A percentile compares a stretch with the other conserved stretches of the same genome.
Evolutionary conservation across 2,888 invertebrate species (phyloP).

Genomic region (Perizoma flavofasciatum): DNA sequence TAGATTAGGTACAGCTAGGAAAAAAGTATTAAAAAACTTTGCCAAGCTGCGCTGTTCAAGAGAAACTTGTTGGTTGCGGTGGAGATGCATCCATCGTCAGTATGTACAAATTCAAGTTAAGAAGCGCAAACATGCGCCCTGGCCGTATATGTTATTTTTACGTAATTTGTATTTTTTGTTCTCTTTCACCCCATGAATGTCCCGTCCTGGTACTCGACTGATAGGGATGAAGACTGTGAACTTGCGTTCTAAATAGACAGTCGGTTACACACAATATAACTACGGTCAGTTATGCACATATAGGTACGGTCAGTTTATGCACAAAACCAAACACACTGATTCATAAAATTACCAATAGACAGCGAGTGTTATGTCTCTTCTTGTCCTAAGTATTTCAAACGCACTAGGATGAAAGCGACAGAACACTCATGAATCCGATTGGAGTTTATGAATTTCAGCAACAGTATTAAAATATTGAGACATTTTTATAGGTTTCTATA

Average conservation of each 20-base stretch:
- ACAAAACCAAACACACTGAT: constrained; percentile 6
- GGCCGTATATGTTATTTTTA: too few species aligned
- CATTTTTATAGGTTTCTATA: constrained; percentile 1
- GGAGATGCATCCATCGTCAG: too few species aligned
- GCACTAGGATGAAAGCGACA: neutral
- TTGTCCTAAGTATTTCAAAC: neutral
- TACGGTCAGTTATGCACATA: constrained; percentile 12
- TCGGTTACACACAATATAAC: constrained; percentile 12
- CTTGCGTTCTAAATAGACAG: neutral
- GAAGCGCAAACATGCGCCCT: too few species aligned
- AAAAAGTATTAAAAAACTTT: too few species aligned
- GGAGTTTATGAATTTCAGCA: constrained; percentile 13
- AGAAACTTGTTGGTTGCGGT: too few species aligned
- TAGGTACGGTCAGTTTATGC: constrained; percentile 9
- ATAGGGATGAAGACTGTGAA: too few species aligned
- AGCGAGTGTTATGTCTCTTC: constrained; percentile 1
- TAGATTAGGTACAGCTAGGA: too few species aligned
- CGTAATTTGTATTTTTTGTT: too few species aligned
- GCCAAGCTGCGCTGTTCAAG: too few species aligned
- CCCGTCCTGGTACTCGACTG: too few species aligned
- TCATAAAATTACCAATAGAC: constrained; percentile 10
- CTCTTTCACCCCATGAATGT: too few species aligned
- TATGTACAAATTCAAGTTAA: too few species aligned
- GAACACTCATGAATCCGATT: constrained; percentile 7
- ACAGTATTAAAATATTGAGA: constrained; percentile 21